These are phyloP conservation scores for Anisognathus igniventris DNA, from an alignment of 2,797 vertebrate genomes.

Conservation along the genomic window DNA sequence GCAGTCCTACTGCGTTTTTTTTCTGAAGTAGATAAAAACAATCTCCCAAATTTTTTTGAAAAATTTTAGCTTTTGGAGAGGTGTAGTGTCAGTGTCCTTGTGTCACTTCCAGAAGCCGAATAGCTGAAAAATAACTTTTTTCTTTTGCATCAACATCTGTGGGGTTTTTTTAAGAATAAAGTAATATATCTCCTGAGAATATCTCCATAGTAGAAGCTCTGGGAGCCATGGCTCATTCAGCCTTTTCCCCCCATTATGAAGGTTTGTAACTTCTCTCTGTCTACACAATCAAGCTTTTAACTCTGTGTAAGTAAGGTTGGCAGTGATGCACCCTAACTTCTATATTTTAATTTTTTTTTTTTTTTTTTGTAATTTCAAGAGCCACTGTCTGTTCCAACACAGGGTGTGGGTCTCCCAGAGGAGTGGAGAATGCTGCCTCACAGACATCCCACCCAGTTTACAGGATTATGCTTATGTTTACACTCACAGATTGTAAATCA, in stretches of 20 bases:
- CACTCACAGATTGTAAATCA: neutral
- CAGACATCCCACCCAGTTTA: neutral
- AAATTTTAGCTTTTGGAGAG: neutral
- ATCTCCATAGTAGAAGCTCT: neutral
- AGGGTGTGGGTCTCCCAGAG: neutral
- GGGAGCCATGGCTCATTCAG: neutral
- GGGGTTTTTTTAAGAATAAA: neutral
- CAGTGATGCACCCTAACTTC: neutral
- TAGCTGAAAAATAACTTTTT: neutral
- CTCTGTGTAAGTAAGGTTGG: neutral
- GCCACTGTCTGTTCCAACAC: neutral
- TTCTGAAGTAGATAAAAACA: neutral
- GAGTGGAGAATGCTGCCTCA: neutral
- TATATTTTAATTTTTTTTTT: neutral
- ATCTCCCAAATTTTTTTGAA: neutral
- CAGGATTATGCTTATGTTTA: neutral
- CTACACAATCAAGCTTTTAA: neutral
- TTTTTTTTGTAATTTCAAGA: neutral
- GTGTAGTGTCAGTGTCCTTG: neutral
- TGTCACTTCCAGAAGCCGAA: neutral
- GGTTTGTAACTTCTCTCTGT: neutral
- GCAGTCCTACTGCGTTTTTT: neutral
- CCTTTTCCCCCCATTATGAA: neutral
- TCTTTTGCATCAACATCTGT: neutral
- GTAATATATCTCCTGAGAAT: neutral